A percentile compares a stretch with the other conserved stretches of the same genome.
Conservation (phyloP, 2,888 invertebrate species). For the Tipula vernalis region DNA sequence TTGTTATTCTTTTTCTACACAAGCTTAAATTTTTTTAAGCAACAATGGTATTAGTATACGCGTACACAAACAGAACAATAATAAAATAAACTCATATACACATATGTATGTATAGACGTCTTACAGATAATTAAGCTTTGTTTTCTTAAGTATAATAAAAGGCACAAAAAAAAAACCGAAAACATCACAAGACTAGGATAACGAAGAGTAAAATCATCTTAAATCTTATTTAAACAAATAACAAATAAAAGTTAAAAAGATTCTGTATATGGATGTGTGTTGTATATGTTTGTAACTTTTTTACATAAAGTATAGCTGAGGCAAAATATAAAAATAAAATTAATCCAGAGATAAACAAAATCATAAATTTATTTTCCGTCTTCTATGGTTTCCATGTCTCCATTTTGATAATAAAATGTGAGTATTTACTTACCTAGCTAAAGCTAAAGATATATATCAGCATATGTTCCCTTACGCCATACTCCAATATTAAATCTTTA, state of each 20-base stretch:
- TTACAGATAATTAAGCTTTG: neutral
- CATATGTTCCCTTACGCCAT: neutral
- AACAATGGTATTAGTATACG: neutral
- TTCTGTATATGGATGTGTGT: neutral
- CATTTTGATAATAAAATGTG: neutral
- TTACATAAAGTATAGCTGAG: neutral
- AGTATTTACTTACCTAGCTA: neutral
- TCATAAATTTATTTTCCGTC: neutral
- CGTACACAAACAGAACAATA: neutral
- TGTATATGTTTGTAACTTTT: neutral
- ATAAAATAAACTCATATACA: neutral
- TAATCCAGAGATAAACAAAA: neutral
- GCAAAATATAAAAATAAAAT: neutral
- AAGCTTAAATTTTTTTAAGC: neutral
- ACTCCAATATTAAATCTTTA: neutral
- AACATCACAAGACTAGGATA: neutral
- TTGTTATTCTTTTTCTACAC: neutral
- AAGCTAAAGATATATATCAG: neutral
- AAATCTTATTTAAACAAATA: neutral
- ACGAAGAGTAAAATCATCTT: neutral
- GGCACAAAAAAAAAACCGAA: neutral
- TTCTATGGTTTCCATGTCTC: neutral
- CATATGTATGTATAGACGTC: neutral
- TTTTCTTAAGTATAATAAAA: neutral
- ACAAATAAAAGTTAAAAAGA: neutral